Conservation (phyloP, 2,113 vertebrate species). For the Oplegnathus fasciatus region DNA sequence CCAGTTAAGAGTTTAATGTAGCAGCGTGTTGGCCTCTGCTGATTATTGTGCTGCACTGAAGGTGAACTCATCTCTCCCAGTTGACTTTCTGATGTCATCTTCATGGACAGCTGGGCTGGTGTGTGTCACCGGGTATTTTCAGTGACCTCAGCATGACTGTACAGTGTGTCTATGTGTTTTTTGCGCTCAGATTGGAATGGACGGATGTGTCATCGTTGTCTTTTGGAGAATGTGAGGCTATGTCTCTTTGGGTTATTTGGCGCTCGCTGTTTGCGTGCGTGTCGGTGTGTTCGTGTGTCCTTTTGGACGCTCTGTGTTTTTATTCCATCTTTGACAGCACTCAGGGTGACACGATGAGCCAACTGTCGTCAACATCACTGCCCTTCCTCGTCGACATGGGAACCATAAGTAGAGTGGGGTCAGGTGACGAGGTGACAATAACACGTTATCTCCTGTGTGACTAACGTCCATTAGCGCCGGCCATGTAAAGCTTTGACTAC, state of each 20-base stretch:
- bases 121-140: conserved; percentile 82
- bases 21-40: conserved; percentile 20
- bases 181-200: conserved; percentile 60
- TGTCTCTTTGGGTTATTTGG: conserved; percentile 44
- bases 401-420: conserved; percentile 43
- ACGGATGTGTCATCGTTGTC: conserved; percentile 67
- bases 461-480: conserved; percentile 43
- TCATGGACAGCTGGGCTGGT: conserved; percentile 63
- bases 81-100: conserved; percentile 78
- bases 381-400: conserved; percentile 47
- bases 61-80: conserved; percentile 76
- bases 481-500: conserved; percentile 54
- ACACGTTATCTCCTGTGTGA: conserved; percentile 64
- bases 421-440: conserved; percentile 65
- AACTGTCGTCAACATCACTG: conserved; percentile 52
- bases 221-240: conserved; percentile 64
- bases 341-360: conserved; percentile 27
- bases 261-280: conserved; percentile 7
- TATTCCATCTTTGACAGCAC: conserved; percentile 31
- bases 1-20: neutral
- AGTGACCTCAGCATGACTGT: conserved; percentile 75
- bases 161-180: conserved; percentile 52
- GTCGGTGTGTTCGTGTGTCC: neutral
- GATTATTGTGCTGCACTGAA: conserved; percentile 24
- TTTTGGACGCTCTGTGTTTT: conserved; percentile 21